Evolutionary conservation across 2,113 vertebrate genomes (phyloP).

Genomic region (Apistogramma diplotaenia): DNA sequence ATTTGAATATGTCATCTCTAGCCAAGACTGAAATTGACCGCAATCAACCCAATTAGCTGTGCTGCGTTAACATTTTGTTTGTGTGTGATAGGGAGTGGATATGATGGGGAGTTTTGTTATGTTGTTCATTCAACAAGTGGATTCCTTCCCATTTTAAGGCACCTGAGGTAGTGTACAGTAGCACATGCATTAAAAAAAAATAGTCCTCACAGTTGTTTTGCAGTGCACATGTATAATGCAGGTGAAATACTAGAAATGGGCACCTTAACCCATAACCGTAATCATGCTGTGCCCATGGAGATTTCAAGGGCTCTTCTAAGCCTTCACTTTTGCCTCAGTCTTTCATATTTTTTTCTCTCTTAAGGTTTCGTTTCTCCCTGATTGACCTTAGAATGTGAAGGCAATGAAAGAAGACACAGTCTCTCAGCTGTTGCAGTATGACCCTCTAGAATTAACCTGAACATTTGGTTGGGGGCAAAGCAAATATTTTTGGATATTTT

Average conservation of each 20-base stretch:
- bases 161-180: background rate
- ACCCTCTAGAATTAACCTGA: slow-evolving; percentile 36
- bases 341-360: background rate
- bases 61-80: too few relatives aligned
- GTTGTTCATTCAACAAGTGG: background rate
- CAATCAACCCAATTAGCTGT: background rate
- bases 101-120: background rate
- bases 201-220: background rate
- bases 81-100: background rate
- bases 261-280: background rate
- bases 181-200: background rate
- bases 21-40: background rate
- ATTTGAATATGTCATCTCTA: background rate
- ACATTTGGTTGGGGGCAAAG: slow-evolving; percentile 22
- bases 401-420: slow-evolving; percentile 48
- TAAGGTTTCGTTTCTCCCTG: slow-evolving; percentile 9
- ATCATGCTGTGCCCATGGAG: background rate
- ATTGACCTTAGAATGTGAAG: slow-evolving; percentile 38
- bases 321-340: slow-evolving; percentile 18
- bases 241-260: background rate
- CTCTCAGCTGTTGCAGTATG: slow-evolving; percentile 27
- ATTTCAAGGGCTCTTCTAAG: background rate
- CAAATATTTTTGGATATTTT: background rate
- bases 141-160: background rate
- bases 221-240: background rate